Percentiles rank a stretch among this genome's conserved stretches.
Evolutionary conservation across 2,113 vertebrate genomes (phyloP).

Genomic region (Marcusenius ussheri): DNA sequence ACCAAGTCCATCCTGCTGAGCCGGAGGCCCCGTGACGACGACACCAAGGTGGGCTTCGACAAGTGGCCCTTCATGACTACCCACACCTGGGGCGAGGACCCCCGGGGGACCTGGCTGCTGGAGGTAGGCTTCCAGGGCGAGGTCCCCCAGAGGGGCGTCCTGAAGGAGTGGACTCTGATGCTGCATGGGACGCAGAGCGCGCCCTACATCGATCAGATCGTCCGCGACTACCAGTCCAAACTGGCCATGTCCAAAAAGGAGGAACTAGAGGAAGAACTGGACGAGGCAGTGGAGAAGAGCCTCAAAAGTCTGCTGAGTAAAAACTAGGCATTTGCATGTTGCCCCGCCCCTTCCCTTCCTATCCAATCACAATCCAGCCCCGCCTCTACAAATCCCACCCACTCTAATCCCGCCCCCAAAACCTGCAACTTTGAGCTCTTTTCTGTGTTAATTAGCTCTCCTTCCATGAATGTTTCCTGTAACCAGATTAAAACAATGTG

Average conservation of each 20-base stretch:
- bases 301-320: constrained; percentile 88
- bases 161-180: constrained; percentile 98
- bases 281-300: constrained; percentile 93
- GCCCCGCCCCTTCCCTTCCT: constrained; percentile 27
- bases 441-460: constrained; percentile 45
- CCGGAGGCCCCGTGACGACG: constrained; percentile 84
- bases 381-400: constrained; percentile 37
- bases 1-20: constrained; percentile 96
- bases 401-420: constrained; percentile 13
- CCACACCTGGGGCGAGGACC: constrained; percentile 97
- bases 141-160: constrained; percentile 73
- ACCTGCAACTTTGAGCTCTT: constrained; percentile 32
- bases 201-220: constrained; percentile 96
- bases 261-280: constrained; percentile 94
- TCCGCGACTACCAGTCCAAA: constrained; percentile 97
- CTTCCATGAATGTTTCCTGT: constrained; percentile 64
- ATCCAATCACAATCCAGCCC: constrained; percentile 28
- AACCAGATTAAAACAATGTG: constrained; percentile 51
- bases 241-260: constrained; percentile 99
- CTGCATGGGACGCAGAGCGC: constrained; percentile 95
- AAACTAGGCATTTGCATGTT: constrained; percentile 71
- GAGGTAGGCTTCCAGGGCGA: constrained; percentile 82
- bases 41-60: constrained; percentile 96
- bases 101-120: constrained; percentile 86
- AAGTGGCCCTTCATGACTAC: constrained; percentile 99